Base-by-base conservation (phyloP, 2,888 invertebrate genomes). In the Iphiclides podalirius region DNA sequence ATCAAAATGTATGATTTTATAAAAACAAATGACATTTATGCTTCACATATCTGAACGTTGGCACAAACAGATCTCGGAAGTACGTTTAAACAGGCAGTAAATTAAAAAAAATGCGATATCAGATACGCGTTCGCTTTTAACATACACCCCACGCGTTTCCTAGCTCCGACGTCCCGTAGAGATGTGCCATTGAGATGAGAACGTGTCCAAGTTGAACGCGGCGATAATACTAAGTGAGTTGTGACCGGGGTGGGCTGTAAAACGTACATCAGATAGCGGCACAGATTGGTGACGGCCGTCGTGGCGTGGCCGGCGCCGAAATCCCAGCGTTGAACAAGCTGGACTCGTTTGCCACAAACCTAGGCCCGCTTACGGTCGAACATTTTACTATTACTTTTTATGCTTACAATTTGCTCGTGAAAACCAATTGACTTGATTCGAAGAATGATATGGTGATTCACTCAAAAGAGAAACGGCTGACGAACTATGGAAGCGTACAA, bases 231-330 rank as follows among this genome's bases (percentile, higher is more conserved):
- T 53, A 70, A 70, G 65, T 65, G 66, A 70, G 55, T 70, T 70
- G 78, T 72, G 71, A 58, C 69, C 69, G 64, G 60, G 67, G 70
- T 52, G 59, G 63, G 68, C 70, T 65, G 69, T 76, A 71, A 74
- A 72, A 70, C 80, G 76, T 77, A 68, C 72, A 82, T 83, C 83
- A 64, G 83, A 84, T 82, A 81, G 60, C 54, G 49, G 52, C 47
- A 46, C 66, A 66, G 72, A 74, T 67, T 71, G 60, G 64, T 66
- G 64, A 66, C 61, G 61, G 62, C 63, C 66, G 62, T 57, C 61
- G 53, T 60, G 57, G 62, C 60, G 52, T 54, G 47, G 55, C 59
- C 58, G 56, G 53, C 60, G 57, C 63, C 64, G 59, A 59, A 64
- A 59, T 55, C 55, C 58, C 52, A 55, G 16, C 20, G 35, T 50